A percentile compares a stretch with the other conserved stretches of the same genome.
Evolutionary conservation across 2,888 invertebrate species (phyloP).

Genomic region (Luffia ferchaultella): DNA sequence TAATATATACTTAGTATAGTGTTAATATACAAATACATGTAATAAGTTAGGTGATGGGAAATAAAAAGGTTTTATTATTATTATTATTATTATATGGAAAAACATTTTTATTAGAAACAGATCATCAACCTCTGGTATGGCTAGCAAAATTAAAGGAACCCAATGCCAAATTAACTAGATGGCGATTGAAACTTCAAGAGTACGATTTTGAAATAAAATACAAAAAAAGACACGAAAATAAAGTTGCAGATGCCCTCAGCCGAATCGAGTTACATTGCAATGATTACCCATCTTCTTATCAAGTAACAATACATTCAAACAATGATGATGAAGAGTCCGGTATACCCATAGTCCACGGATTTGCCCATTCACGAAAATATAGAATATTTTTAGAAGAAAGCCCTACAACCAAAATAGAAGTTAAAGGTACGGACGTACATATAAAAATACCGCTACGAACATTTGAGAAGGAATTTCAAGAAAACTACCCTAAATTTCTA

Average conservation of each 20-base stretch:
- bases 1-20: too few species aligned
- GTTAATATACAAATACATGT: too few species aligned
- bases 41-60: too few species aligned
- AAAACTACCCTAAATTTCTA: too few species aligned
- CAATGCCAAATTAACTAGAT: constrained; percentile 2
- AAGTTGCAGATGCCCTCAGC: background rate
- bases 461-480: too few species aligned
- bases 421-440: too few species aligned
- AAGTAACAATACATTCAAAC: background rate
- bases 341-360: background rate
- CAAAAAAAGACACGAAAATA: background rate
- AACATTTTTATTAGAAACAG: constrained; percentile 1
- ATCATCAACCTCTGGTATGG: constrained; percentile 1
- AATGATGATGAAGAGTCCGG: background rate
- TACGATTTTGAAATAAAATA: background rate
- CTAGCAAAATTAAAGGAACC: constrained; percentile 2
- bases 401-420: too few species aligned
- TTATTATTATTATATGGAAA: too few species aligned
- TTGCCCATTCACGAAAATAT: too few species aligned
- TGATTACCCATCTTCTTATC: background rate
- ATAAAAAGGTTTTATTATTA: too few species aligned
- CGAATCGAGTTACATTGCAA: background rate
- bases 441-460: too few species aligned
- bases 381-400: too few species aligned
- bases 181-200: constrained; percentile 2